Evolutionary conservation across 2,113 vertebrate species (phyloP), one percentile per base, ranked within the genome.

Genomic region (Formicarius rufipectus): DNA sequence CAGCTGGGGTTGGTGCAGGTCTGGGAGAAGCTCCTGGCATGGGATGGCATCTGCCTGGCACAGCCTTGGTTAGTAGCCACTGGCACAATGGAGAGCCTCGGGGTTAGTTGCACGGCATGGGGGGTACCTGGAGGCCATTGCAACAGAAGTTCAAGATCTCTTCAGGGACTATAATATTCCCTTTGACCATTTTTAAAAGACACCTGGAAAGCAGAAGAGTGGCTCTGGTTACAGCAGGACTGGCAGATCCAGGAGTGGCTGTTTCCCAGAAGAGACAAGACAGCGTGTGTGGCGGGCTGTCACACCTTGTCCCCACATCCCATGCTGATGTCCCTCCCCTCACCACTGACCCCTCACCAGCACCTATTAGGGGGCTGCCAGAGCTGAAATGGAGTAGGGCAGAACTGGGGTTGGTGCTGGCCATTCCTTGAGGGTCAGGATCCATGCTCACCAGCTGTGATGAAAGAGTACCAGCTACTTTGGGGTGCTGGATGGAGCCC

Each of bases 111-210:
- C 78, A 86, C 16, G 2, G 94, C 85, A 80, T 1, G 2, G 10
- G 27, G 80, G 74, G 49, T 94, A 93, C 88, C 93, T 95, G 93
- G 77, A 95, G 78, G 78, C 93, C 95, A 94, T 89, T 90, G 94
- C 88, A 95, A 95, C 90, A 89, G 93, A 94, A 92, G 87, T 6
- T 91, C 89, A 94, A 76, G 91, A 97, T 91, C 47, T 96, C 93
- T 87, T 96, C 95, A 31, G 93, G 84, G 64, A 47, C 72, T 93
- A 90, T 64, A 87, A 76, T n/a, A 74, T 63, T 91, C 72, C 10
- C 96, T 79, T 96, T 89, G 82, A 96, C 93, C 92, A 92, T 94
- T 84, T 95, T 93, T 93, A 93, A 93, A 59, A 95, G 87, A 83
- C 87, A 86, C 91, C 95, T 96, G 71, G 83, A 93, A 95, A 95